These are phyloP conservation scores for Hirtodrosophila histrioides DNA, from an alignment of 2,888 invertebrate genomes.

Conservation along the genomic window DNA sequence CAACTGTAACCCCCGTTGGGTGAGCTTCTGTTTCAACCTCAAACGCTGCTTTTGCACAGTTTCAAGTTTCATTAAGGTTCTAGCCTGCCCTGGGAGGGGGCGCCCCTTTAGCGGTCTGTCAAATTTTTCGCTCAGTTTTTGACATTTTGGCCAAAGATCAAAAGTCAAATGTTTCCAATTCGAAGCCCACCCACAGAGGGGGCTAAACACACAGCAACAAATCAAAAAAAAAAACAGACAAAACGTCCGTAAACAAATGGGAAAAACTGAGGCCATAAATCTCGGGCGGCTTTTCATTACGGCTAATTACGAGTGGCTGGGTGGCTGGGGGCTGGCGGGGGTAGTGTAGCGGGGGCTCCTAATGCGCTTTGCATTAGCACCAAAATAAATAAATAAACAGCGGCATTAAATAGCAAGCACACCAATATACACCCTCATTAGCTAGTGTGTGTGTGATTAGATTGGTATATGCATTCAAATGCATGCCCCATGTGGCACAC, in stretches of 20 bases:
- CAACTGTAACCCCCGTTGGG: neutral
- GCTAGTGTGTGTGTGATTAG: conserved; percentile 17
- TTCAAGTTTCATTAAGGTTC: conserved; percentile 22
- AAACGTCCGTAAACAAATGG: conserved; percentile 41
- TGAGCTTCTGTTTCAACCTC: neutral
- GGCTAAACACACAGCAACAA: conserved; percentile 6
- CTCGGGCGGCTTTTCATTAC: conserved; percentile 61
- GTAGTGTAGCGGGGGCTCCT: neutral
- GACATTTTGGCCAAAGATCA: conserved; percentile 60
- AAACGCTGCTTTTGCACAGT: neutral
- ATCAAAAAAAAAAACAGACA: neutral
- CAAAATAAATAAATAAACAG: conserved; percentile 57
- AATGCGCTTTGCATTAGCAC: conserved; percentile 44
- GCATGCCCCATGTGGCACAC: conserved; percentile 7
- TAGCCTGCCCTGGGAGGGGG: no score
- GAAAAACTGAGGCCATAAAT: conserved; percentile 52
- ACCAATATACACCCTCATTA: neutral
- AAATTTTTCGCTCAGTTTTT: conserved; percentile 34
- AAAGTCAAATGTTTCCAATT: conserved; percentile 56
- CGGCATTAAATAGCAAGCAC: conserved; percentile 52
- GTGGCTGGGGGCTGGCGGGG: neutral
- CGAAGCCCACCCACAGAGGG: conserved; percentile 11
- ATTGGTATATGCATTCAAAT: conserved; percentile 17
- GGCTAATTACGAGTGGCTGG: conserved; percentile 49
- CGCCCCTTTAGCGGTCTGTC: conserved; percentile 25